A percentile compares a stretch with the other conserved stretches of the same genome.
phyloP scores from a whole-genome alignment of 2,888 invertebrate species.

The Diplolepis rosae region DNA sequence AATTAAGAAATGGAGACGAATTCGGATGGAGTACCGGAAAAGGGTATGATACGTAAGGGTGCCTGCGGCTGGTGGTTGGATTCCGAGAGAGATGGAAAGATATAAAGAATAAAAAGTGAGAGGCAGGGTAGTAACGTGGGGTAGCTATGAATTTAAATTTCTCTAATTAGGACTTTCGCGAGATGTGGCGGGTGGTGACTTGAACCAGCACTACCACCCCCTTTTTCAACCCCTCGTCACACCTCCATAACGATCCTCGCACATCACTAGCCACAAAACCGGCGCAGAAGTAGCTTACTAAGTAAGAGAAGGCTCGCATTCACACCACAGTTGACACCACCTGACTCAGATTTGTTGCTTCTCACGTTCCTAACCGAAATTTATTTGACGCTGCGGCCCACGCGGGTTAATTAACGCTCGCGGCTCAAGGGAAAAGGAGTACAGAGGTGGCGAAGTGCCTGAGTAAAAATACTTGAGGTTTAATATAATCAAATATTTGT shows the following conservation, averaged over 20 bases:
- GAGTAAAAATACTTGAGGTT: slow-evolving; percentile 44
- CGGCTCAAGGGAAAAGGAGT: slow-evolving; percentile 40
- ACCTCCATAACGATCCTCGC: slow-evolving; percentile 50
- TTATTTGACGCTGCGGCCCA: slow-evolving; percentile 69
- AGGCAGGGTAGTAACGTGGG: slow-evolving; percentile 60
- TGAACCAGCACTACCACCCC: slow-evolving; percentile 42
- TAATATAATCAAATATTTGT: slow-evolving; percentile 57
- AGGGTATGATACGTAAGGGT: slow-evolving; percentile 28
- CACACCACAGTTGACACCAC: slow-evolving; percentile 68
- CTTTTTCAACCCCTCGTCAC: slow-evolving; percentile 49
- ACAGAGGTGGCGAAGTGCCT: slow-evolving; percentile 39
- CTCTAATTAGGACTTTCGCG: slow-evolving; percentile 71
- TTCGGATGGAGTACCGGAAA: slow-evolving; percentile 30
- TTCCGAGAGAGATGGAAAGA: slow-evolving; percentile 41
- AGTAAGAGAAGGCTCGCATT: slow-evolving; percentile 64
- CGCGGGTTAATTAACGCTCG: slow-evolving; percentile 69
- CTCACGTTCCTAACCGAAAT: slow-evolving; percentile 73
- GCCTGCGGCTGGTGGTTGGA: slow-evolving; percentile 1
- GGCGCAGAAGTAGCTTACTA: slow-evolving; percentile 61
- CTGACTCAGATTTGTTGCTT: slow-evolving; percentile 74
- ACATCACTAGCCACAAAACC: slow-evolving; percentile 59
- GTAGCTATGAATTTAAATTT: slow-evolving; percentile 73
- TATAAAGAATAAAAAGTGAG: slow-evolving; percentile 44
- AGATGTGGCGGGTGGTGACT: slow-evolving; percentile 34
- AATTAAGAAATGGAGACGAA: slow-evolving; percentile 31